A percentile compares a stretch with the other conserved stretches of the same genome.
Evolutionary conservation across 2,888 invertebrate genomes (phyloP).

Genomic region (Hirtodrosophila trivittata): DNA sequence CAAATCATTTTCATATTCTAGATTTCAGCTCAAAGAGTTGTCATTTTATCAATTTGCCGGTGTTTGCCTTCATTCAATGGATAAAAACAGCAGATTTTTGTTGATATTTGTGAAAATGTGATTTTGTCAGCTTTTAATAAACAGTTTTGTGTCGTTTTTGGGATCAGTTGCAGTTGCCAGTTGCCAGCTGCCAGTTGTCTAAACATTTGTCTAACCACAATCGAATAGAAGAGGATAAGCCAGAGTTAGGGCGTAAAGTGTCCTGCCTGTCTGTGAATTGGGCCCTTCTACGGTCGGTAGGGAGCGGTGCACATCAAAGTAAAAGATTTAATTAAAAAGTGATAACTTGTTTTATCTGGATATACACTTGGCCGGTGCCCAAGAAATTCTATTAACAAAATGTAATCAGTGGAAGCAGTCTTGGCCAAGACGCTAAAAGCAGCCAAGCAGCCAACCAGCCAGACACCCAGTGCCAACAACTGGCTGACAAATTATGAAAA

Average conservation of each 20-base stretch:
- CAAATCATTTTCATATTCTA: no score
- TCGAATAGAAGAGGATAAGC: no score
- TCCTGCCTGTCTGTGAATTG: not conserved
- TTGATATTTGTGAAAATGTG: not conserved
- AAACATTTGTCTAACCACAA: no score
- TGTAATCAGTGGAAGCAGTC: conserved; percentile 59
- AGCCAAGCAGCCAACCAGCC: conserved; percentile 25
- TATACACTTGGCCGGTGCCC: conserved; percentile 45
- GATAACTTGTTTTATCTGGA: conserved; percentile 61
- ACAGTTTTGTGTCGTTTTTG: conserved; percentile 12
- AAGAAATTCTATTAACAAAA: conserved; percentile 66
- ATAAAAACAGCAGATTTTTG: no score
- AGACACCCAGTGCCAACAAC: conserved; percentile 1
- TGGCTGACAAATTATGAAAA: conserved; percentile 65
- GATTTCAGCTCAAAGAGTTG: no score
- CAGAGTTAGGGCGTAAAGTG: no score
- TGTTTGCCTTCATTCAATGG: no score
- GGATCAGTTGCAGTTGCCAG: conserved; percentile 8
- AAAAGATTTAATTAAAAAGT: conserved; percentile 74
- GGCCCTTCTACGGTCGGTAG: no score
- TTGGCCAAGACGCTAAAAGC: conserved; percentile 37
- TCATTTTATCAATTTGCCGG: no score
- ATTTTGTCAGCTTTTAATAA: conserved; percentile 23
- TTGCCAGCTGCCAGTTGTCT: not conserved
- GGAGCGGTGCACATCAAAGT: conserved; percentile 70